Evolutionary conservation across 2,888 invertebrate genomes (phyloP), one percentile per base, ranked within the genome.

Genomic region (Trileptium ribeirensis): DNA sequence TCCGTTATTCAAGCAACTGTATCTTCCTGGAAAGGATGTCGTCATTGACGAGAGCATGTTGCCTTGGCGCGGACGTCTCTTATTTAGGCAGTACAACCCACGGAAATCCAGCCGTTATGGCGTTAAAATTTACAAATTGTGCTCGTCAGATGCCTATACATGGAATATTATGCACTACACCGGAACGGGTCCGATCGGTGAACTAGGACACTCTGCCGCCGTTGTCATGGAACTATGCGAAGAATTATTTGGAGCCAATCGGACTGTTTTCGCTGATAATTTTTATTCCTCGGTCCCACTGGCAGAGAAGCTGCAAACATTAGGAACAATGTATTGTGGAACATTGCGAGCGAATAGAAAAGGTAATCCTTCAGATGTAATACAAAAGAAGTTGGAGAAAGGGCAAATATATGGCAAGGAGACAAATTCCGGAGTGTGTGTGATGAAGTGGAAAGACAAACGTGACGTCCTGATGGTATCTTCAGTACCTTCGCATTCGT

Each of bases 391-490:
- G 85, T 83, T 88, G 38, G 82, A 87, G 84, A 83, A 75, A 74
- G 85, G 84, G 74, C 85, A 87, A 79, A 79, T 83, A 67, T 83
- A 83, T 64, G 85, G 83, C 15, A 84, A 80, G 81, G 87, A 88
- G 79, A 88, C 86, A 83, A 84, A 85, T 79, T 81, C 83, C 40
- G 79, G 70, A 34, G 75, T 82, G 39, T 70, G 74, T 31, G 82
- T 83, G 67, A 74, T 87, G 79, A 74, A 87, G 86, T 88, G 87
- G 86, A 84, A 84, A 79, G 88, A 88, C 80, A 87, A 87, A 78
- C 85, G 87, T 80, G 86, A 87, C 77, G 84, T 85, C 82, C 84
- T 84, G 84, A 84, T 85, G 81, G 84, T 88, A 36, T 87, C 87
- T 3, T 88, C 88, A 70, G 88, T 87, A 83, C 87, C 87, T 83